phyloP scores from a whole-genome alignment of 2,113 vertebrate genomes.

The Strigops habroptila region DNA sequence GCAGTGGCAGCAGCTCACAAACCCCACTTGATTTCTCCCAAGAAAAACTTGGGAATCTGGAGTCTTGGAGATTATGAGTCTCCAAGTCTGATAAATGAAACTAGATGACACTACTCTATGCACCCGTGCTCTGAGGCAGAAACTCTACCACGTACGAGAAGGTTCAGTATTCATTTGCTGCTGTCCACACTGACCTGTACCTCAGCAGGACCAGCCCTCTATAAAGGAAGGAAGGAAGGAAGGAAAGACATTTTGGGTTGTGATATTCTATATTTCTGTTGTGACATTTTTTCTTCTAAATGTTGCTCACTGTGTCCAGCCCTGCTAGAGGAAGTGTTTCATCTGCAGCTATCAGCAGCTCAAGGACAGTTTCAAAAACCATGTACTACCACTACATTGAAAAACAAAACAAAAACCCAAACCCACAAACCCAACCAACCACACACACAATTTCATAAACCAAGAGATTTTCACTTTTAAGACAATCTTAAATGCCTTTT shows the following conservation, averaged over 20 bases:
- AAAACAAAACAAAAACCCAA: not conserved
- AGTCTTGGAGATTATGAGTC: not conserved
- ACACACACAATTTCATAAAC: not conserved
- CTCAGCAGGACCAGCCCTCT: not conserved
- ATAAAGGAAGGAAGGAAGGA: constrained; percentile 2
- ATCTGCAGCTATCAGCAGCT: constrained; percentile 1
- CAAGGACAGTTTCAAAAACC: constrained; percentile 19
- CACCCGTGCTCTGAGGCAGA: not conserved
- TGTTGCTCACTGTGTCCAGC: not conserved
- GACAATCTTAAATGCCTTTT: not conserved
- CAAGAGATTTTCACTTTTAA: not conserved
- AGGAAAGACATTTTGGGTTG: not conserved
- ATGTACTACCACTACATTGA: not conserved
- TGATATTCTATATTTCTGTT: not conserved
- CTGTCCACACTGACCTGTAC: not conserved
- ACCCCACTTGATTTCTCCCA: not conserved
- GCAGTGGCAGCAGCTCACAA: not conserved
- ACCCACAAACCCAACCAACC: not conserved
- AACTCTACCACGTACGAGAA: not conserved
- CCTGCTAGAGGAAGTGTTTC: not conserved
- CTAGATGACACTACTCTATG: not conserved
- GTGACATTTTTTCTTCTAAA: not conserved
- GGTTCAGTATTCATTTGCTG: not conserved
- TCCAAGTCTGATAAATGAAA: not conserved
- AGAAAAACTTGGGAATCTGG: not conserved